A percentile compares a stretch with the other conserved stretches of the same genome.
phyloP scores from a whole-genome alignment of 2,888 invertebrate species.

The Cloeon dipterum region DNA sequence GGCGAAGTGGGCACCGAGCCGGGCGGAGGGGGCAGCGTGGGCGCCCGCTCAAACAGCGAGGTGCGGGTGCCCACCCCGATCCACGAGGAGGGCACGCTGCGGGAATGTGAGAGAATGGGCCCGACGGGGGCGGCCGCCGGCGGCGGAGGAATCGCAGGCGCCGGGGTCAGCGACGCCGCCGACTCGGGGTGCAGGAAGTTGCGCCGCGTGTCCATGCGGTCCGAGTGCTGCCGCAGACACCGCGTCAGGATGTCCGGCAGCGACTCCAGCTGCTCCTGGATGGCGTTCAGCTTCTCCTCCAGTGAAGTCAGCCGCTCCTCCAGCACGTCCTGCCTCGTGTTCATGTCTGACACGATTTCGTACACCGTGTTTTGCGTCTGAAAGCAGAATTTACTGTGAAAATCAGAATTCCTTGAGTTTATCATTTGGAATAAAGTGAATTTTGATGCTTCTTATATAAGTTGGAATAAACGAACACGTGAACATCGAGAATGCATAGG shows the following conservation, averaged over 20 bases:
- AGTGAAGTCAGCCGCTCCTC: constrained; percentile 82
- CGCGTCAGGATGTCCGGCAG: constrained; percentile 62
- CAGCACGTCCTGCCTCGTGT: constrained; percentile 74
- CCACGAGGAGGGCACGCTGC: constrained; percentile 12
- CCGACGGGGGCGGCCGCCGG: constrained; percentile 22
- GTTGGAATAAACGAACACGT: background rate
- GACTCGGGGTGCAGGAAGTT: constrained; percentile 77
- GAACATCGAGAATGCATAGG: too few species aligned
- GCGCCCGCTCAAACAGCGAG: background rate
- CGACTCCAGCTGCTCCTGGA: constrained; percentile 72
- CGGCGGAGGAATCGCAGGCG: constrained; percentile 8
- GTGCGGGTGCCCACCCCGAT: constrained; percentile 11
- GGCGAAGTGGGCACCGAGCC: constrained; percentile 5
- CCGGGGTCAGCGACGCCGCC: constrained; percentile 29
- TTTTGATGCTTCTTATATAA: too few species aligned
- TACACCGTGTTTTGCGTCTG: constrained; percentile 97
- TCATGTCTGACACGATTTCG: constrained; percentile 95
- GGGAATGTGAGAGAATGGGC: constrained; percentile 17
- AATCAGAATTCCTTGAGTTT: background rate
- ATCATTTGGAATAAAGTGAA: too few species aligned
- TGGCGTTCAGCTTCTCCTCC: constrained; percentile 69
- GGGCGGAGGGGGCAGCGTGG: constrained; percentile 5
- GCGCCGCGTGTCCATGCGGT: constrained; percentile 55
- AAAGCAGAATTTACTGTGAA: constrained; percentile 12
- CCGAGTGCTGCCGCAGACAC: constrained; percentile 36